A percentile compares a stretch with the other conserved stretches of the same genome.
These are phyloP conservation scores for Drosophila austrosaltans DNA, from an alignment of 2,888 invertebrate genomes.

Conservation along the genomic window DNA sequence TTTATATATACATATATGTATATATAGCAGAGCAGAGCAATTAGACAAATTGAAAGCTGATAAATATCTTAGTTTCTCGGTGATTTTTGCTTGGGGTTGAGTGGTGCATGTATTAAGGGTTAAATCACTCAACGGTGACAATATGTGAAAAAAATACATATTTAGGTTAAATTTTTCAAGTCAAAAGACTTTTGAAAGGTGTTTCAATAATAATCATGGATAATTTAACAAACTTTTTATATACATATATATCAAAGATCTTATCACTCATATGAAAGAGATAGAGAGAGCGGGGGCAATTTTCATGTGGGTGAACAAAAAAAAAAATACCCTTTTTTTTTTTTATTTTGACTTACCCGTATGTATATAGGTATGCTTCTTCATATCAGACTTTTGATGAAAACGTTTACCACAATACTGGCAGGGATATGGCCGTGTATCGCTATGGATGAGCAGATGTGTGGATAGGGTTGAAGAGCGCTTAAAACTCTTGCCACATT, in stretches of 20 bases:
- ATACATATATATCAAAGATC: too few species aligned
- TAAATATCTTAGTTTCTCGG: constrained; percentile 61
- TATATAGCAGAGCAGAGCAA: constrained; percentile 56
- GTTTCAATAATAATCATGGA: neutral
- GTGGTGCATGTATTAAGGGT: constrained; percentile 25
- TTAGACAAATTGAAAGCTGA: constrained; percentile 83
- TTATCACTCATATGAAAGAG: neutral
- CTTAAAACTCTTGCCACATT: constrained; percentile 98
- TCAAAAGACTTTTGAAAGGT: neutral
- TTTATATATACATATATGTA: constrained; percentile 18
- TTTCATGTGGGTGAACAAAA: constrained; percentile 55
- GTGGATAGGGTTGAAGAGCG: constrained; percentile 98
- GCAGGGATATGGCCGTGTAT: constrained; percentile 99
- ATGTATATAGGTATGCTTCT: constrained; percentile 99
- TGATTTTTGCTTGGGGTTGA: constrained; percentile 38
- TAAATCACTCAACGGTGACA: constrained; percentile 45
- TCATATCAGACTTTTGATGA: constrained; percentile 91
- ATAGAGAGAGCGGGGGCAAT: too few species aligned
- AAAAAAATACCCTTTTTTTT: constrained; percentile 16
- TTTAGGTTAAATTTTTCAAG: neutral
- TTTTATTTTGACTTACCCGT: constrained; percentile 88
- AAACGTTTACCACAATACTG: constrained; percentile 90
- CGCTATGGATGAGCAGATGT: constrained; percentile 98
- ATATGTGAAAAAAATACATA: neutral
- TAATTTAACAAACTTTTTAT: neutral